These are phyloP conservation scores for Drosophila sturtevanti DNA, from an alignment of 1,140 invertebrate genomes.

Conservation along the genomic window DNA sequence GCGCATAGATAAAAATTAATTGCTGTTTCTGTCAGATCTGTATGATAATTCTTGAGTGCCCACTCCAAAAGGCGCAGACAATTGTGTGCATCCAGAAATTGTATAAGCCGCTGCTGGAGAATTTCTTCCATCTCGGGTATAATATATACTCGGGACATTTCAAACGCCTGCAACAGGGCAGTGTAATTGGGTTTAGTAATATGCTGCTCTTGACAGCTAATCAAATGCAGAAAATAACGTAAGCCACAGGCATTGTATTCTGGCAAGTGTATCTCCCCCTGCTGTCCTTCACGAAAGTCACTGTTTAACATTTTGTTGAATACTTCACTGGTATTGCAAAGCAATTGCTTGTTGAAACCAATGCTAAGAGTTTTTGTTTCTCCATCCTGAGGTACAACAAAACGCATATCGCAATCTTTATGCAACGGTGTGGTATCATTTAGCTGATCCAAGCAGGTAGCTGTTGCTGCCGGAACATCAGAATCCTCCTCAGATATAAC, in stretches of 20 bases:
- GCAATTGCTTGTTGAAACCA: slow-evolving; percentile 75
- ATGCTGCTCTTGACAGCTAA: slow-evolving; percentile 57
- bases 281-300: slow-evolving; percentile 73
- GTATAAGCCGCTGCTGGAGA: slow-evolving; percentile 64
- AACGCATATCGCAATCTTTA: slow-evolving; percentile 72
- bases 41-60: slow-evolving; percentile 78
- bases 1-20: slow-evolving; percentile 79
- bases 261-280: slow-evolving; percentile 71
- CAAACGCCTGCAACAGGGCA: slow-evolving; percentile 76
- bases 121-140: slow-evolving; percentile 70
- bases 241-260: slow-evolving; percentile 68
- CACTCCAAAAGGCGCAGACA: slow-evolving; percentile 74
- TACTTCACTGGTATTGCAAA: slow-evolving; percentile 77
- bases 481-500: slow-evolving; percentile 33
- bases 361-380: slow-evolving; percentile 35
- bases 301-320: slow-evolving; percentile 82
- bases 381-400: slow-evolving; percentile 48
- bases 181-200: slow-evolving; percentile 52
- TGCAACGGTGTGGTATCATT: slow-evolving; percentile 34
- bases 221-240: slow-evolving; percentile 75
- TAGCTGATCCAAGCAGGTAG: slow-evolving; percentile 30
- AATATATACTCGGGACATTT: slow-evolving; percentile 79
- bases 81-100: slow-evolving; percentile 63
- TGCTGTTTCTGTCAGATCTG: slow-evolving; percentile 72
- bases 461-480: not conserved